These are phyloP conservation scores for Hylaeus volcanicus DNA, from an alignment of 1,140 invertebrate genomes.

Conservation along the genomic window DNA sequence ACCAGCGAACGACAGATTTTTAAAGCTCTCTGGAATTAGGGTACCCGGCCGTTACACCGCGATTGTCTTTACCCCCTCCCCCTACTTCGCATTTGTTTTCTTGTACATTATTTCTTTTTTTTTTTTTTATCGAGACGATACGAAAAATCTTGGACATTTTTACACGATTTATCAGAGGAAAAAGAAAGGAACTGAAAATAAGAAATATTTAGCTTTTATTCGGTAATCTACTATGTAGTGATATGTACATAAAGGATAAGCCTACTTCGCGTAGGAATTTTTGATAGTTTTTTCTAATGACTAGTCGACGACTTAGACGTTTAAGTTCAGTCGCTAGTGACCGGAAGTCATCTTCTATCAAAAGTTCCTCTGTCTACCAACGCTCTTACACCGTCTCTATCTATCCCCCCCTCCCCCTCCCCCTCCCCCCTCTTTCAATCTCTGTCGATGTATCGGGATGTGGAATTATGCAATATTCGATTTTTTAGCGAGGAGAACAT, in stretches of 20 bases:
- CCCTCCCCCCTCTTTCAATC: neutral
- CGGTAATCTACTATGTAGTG: slow-evolving; percentile 57
- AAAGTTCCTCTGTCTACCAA: slow-evolving; percentile 50
- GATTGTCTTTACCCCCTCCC: neutral
- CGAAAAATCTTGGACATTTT: slow-evolving; percentile 52
- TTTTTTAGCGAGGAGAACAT: neutral
- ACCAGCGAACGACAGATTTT: slow-evolving; percentile 27
- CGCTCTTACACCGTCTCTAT: slow-evolving; percentile 4
- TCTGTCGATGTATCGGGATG: slow-evolving; percentile 41
- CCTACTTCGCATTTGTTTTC: slow-evolving; percentile 19
- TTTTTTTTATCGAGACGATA: slow-evolving; percentile 32
- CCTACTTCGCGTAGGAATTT: slow-evolving; percentile 63
- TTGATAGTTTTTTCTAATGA: slow-evolving; percentile 64
- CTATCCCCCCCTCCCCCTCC: neutral
- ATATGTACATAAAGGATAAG: slow-evolving; percentile 68
- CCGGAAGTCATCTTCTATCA: slow-evolving; percentile 53
- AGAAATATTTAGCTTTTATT: slow-evolving; percentile 44
- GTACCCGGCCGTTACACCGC: neutral
- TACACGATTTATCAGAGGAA: slow-evolving; percentile 47
- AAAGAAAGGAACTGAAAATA: neutral
- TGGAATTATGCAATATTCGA: slow-evolving; percentile 46
- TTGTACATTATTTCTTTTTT: neutral
- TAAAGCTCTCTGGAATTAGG: slow-evolving; percentile 10
- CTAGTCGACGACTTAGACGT: slow-evolving; percentile 49
- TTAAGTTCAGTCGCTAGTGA: slow-evolving; percentile 45